Percentiles rank a stretch among this genome's conserved stretches.
Evolutionary conservation across 2,797 vertebrate genomes (phyloP).

Genomic region (Sebastes nivosus): DNA sequence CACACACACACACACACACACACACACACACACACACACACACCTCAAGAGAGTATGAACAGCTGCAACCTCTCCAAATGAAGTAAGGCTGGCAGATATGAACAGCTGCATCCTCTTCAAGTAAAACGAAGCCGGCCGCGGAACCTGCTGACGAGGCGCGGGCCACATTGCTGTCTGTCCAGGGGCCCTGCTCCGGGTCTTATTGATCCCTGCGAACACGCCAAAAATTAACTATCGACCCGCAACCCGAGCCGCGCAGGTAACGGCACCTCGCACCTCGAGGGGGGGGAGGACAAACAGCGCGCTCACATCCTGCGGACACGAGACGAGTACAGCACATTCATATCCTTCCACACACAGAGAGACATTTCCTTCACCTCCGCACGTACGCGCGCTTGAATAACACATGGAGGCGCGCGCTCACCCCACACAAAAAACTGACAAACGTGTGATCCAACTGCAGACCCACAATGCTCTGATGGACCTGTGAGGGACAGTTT

Average conservation of each 20-base stretch:
- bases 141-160: slow-evolving; percentile 77
- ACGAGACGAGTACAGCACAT: neutral
- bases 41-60: slow-evolving; percentile 65
- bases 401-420: neutral
- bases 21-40: neutral
- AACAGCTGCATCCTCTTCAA: slow-evolving; percentile 78
- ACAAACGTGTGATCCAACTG: slow-evolving; percentile 4
- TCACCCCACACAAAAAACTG: neutral
- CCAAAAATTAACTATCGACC: slow-evolving; percentile 85
- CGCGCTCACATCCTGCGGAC: slow-evolving; percentile 18
- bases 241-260: slow-evolving; percentile 64
- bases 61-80: slow-evolving; percentile 75
- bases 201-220: slow-evolving; percentile 78
- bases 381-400: neutral
- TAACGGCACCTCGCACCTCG: slow-evolving; percentile 59
- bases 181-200: slow-evolving; percentile 55
- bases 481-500: slow-evolving; percentile 62
- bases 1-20: neutral
- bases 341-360: neutral
- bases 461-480: slow-evolving; percentile 27
- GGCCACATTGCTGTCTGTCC: slow-evolving; percentile 51
- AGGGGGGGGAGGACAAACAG: neutral
- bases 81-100: slow-evolving; percentile 70
- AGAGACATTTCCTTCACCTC: neutral
- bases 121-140: slow-evolving; percentile 55